Conservation (phyloP, 2,888 invertebrate genomes). For the Lagria hirta region DNA sequence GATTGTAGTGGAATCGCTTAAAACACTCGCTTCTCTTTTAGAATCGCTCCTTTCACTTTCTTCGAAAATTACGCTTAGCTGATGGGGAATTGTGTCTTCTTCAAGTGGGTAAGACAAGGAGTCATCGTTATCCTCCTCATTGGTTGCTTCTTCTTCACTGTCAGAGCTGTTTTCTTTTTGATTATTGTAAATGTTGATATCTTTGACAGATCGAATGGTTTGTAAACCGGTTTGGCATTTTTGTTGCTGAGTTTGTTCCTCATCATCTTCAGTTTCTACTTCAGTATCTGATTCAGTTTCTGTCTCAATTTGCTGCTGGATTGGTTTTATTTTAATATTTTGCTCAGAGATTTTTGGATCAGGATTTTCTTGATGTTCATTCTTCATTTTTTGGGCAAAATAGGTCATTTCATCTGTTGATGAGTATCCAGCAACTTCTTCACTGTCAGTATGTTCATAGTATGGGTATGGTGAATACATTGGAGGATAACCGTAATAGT, state of each 20-base stretch:
- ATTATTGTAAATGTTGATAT: slow-evolving; percentile 55
- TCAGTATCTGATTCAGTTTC: slow-evolving; percentile 43
- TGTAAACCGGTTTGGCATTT: slow-evolving; percentile 44
- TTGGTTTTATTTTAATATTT: too few relatives aligned
- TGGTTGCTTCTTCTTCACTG: slow-evolving; percentile 43
- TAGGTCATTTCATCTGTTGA: slow-evolving; percentile 54
- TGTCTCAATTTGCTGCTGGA: slow-evolving; percentile 29
- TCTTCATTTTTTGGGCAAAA: slow-evolving; percentile 29
- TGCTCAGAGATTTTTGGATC: slow-evolving; percentile 24
- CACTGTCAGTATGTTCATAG: slow-evolving; percentile 40
- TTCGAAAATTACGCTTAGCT: slow-evolving; percentile 63
- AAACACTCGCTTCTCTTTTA: slow-evolving; percentile 48
- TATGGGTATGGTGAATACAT: slow-evolving; percentile 44
- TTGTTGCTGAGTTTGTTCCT: slow-evolving; percentile 28
- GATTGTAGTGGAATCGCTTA: slow-evolving; percentile 44
- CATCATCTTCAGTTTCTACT: slow-evolving; percentile 33
- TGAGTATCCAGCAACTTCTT: slow-evolving; percentile 51
- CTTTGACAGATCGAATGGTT: slow-evolving; percentile 58
- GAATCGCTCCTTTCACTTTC: slow-evolving; percentile 58
- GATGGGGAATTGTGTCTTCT: slow-evolving; percentile 53
- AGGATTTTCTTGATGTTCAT: slow-evolving; percentile 39
- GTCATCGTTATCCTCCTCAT: slow-evolving; percentile 33
- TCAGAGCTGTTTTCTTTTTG: slow-evolving; percentile 37
- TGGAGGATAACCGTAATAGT: slow-evolving; percentile 48
- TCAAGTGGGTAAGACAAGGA: slow-evolving; percentile 33